Evolutionary conservation across 2,113 vertebrate genomes (phyloP), one percentile per base, ranked within the genome.

Genomic region (Serilophus lunatus): DNA sequence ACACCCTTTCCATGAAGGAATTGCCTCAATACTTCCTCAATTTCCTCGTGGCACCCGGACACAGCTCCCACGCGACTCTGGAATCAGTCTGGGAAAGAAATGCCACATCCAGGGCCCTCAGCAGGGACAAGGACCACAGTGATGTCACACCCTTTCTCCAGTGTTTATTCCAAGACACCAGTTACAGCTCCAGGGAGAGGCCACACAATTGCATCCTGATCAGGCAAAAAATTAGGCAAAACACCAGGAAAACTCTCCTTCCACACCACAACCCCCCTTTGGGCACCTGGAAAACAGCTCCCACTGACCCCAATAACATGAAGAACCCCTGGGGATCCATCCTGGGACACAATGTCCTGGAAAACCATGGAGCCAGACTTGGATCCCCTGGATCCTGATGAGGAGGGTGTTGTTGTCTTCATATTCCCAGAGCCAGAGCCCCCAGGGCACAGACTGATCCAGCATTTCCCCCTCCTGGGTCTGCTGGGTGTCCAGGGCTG

Each of bases 301-400:
- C 36, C 76, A 18, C 28, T 28, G 1, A 4, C 24, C 40, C 31
- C 4, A 1, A 31, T 2, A 7, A 10, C 57, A 18, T 9, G 1
- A 49, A 18, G 54, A 54, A 19, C 2, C 18, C 11, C 17, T 9
- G 5, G 47, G n/a, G n/a, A n/a, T 13, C 29, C 36, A 0, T 8
- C 38, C 81, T 3, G 49, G 42, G 18, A 20, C n/a, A 1, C 2
- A n/a, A 24, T 0, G 2, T 49, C 64, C 76, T 3, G 44, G 59
- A 18, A 40, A 71, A 29, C 47, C 2, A 10, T 0, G 0, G 45
- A 16, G 6, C 3, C 13, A 51, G 28, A 9, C 60, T 6, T 5
- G 1, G 50, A 31, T 47, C 36, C 19, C n/a, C 14, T n/a, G n/a
- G n/a, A n/a, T n/a, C n/a, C n/a, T n/a, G n/a, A 3, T 0, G 0